A percentile compares a stretch with the other conserved stretches of the same genome.
Evolutionary conservation across 1,140 invertebrate species (phyloP).

Genomic region (Drosophila aff.): DNA sequence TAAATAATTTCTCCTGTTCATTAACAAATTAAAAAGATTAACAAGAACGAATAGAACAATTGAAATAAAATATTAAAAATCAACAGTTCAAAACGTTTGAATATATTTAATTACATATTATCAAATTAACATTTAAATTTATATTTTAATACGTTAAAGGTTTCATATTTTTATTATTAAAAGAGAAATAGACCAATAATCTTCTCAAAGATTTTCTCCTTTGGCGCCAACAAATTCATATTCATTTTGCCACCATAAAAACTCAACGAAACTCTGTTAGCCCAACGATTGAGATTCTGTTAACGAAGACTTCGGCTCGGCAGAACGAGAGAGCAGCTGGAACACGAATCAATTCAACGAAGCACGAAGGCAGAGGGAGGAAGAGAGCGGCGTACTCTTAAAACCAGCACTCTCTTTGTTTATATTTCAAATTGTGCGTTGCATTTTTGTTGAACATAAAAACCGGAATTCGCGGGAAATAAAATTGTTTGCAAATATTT

Average conservation of each 20-base stretch:
- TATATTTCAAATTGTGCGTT: conserved; percentile 13
- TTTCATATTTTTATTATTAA: neutral
- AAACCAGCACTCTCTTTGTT: neutral
- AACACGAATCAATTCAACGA: neutral
- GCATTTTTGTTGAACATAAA: conserved; percentile 15
- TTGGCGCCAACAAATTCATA: conserved; percentile 16
- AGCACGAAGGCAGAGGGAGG: neutral
- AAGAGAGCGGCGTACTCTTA: conserved; percentile 8
- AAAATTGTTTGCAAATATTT: conserved; percentile 16
- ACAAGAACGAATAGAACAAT: no score
- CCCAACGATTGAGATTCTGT: neutral
- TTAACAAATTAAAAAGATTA: no score
- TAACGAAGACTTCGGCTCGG: conserved; percentile 1
- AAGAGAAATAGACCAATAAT: no score
- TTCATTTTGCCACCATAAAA: conserved; percentile 12
- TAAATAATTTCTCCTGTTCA: no score
- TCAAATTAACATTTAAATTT: no score
- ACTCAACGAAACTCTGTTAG: conserved; percentile 32
- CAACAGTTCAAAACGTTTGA: no score
- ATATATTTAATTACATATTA: no score
- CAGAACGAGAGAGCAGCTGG: neutral
- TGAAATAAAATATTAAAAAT: no score
- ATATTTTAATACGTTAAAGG: no score
- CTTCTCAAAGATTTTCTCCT: no score
- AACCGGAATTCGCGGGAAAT: conserved; percentile 17